Evolutionary conservation across 2,113 vertebrate genomes (phyloP), one percentile per base, ranked within the genome.

Genomic region (Ovis aries): DNA sequence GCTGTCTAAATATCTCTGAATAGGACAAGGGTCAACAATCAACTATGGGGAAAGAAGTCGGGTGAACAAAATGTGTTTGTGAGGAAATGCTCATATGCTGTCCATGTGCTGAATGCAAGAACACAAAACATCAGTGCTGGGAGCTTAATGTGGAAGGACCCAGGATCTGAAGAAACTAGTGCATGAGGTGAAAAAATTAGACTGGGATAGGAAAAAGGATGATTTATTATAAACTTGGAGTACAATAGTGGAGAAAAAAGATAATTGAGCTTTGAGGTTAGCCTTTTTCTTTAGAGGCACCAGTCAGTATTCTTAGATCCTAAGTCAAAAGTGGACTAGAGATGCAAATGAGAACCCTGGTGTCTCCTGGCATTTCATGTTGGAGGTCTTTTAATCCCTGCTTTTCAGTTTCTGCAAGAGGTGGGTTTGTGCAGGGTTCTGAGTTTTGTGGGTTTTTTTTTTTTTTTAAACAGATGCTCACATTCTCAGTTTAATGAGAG

Each of bases 331-430:
- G 17, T 14, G 3, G 5, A 82, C 13, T 6, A 50, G 25, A 93
- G 33, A 74, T 13, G 43, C 10, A n/a, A 55, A 21, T 16, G 27
- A 67, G 55, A 94, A 52, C 9, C 1, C 52, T 48, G 5, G 16
- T 2, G 15, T 8, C 3, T 10, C 7, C 0, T 19, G 33, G 27
- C 31, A 11, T 43, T n/a, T 59, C 31, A 2, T 17, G 4, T 48
- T 36, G 5, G 11, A 4, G 57, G 23, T 36, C 53, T 95, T 82
- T 83, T 59, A 60, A 3, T 91, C 17, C 10, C 21, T 5, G 25
- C 14, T 86, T 83, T 97, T 91, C 7, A 29, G 31, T 78, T 59
- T 95, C 13, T 67, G 23, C 19, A 74, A 36, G 16, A 45, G 3
- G 11, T 17, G 2, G 50, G 40, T 21, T n/a, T 88, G n/a, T 27